A percentile compares a stretch with the other conserved stretches of the same genome.
These are phyloP conservation scores for Catocala fraxini DNA, from an alignment of 2,888 invertebrate species.

Conservation along the genomic window DNA sequence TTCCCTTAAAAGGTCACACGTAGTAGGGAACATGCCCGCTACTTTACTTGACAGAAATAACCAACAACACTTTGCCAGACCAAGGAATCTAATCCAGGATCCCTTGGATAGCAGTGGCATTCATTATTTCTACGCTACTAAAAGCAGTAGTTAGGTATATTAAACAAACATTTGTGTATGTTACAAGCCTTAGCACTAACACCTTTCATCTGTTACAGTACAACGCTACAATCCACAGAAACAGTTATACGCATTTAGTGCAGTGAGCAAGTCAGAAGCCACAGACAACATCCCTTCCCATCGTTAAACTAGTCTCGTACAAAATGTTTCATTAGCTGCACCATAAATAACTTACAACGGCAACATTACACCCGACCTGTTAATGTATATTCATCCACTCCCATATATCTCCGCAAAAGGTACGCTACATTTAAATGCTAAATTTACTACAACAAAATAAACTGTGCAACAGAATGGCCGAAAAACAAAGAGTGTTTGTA, in stretches of 20 bases:
- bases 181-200: too few species aligned
- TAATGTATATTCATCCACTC: slow-evolving; percentile 47
- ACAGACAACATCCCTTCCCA: slow-evolving; percentile 10
- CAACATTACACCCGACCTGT: slow-evolving; percentile 38
- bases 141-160: too few species aligned
- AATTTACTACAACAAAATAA: slow-evolving; percentile 36
- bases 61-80: too few species aligned
- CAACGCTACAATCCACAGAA: neutral
- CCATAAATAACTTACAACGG: slow-evolving; percentile 40
- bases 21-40: too few species aligned
- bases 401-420: slow-evolving; percentile 32
- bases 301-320: slow-evolving; percentile 17
- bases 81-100: too few species aligned
- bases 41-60: too few species aligned
- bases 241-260: neutral
- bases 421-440: slow-evolving; percentile 39
- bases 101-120: too few species aligned
- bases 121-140: too few species aligned
- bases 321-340: slow-evolving; percentile 47
- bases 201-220: neutral
- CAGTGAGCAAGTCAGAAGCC: neutral
- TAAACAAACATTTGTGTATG: too few species aligned
- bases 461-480: slow-evolving; percentile 21
- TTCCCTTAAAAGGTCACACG: too few species aligned
- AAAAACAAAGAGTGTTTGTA: slow-evolving; percentile 40